These are phyloP conservation scores for Berghia stephanieae DNA, from an alignment of 1,140 invertebrate species.

Conservation along the genomic window DNA sequence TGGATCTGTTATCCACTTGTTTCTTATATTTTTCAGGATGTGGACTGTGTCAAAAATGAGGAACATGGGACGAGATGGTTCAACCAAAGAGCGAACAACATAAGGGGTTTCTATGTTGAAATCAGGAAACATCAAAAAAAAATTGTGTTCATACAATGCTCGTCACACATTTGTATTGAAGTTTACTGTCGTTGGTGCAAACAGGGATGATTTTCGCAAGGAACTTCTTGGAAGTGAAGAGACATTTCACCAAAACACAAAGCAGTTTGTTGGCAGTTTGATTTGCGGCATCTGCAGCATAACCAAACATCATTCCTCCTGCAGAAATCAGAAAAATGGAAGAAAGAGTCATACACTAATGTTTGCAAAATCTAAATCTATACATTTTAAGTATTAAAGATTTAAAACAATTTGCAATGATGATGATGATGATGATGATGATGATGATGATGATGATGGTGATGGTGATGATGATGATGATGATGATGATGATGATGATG, in stretches of 20 bases:
- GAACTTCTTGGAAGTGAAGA: neutral
- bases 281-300: neutral
- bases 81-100: no score
- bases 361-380: neutral
- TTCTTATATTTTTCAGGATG: neutral
- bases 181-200: neutral
- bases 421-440: neutral
- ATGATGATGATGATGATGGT: neutral
- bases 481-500: neutral
- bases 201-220: neutral
- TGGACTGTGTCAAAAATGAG: constrained; percentile 1
- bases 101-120: neutral
- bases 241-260: neutral
- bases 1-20: neutral
- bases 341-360: no score
- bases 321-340: no score
- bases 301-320: neutral
- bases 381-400: neutral
- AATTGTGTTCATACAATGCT: neutral
- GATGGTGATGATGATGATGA: neutral
- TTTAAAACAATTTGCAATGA: neutral
- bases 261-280: neutral
- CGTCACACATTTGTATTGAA: neutral
- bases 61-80: neutral
- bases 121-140: neutral